These are phyloP conservation scores for Timema podura DNA, from an alignment of 2,888 invertebrate genomes.

Conservation along the genomic window DNA sequence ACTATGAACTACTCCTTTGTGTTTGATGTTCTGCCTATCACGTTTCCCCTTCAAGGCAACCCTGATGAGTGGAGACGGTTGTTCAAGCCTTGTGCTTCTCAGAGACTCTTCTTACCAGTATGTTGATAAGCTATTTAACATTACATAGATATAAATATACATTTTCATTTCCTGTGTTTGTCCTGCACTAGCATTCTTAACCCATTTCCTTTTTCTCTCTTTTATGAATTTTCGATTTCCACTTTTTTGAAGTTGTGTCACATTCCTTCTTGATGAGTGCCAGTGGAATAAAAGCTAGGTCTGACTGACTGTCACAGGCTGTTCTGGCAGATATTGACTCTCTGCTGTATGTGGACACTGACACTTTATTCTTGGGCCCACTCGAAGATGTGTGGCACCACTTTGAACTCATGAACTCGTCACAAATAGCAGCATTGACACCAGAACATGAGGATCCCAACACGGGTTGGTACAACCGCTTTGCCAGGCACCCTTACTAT, in stretches of 20 bases:
- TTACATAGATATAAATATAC: too few species aligned
- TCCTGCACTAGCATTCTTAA: too few species aligned
- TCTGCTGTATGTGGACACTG: constrained; percentile 89
- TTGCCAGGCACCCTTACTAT: constrained; percentile 93
- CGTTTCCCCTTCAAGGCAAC: constrained; percentile 69
- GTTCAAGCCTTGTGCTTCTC: constrained; percentile 92
- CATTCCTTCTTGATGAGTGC: too few species aligned
- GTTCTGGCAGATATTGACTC: constrained; percentile 75
- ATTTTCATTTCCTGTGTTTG: too few species aligned
- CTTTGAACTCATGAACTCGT: constrained; percentile 74
- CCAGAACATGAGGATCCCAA: constrained; percentile 90
- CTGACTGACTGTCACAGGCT: constrained; percentile 54
- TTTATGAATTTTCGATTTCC: too few species aligned
- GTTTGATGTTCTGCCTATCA: constrained; percentile 69
- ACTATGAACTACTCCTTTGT: constrained; percentile 61
- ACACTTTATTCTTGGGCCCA: constrained; percentile 81
- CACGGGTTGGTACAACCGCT: constrained; percentile 93
- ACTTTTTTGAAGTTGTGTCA: too few species aligned
- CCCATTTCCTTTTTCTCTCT: too few species aligned
- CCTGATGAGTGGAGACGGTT: constrained; percentile 78
- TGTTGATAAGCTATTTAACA: constrained; percentile 40
- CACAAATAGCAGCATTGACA: constrained; percentile 82
- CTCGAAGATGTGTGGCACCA: constrained; percentile 78
- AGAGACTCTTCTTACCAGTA: constrained; percentile 90
- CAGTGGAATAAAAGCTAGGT: background rate